phyloP scores from a whole-genome alignment of 1,140 invertebrate genomes.

The Papilio xuthus region DNA sequence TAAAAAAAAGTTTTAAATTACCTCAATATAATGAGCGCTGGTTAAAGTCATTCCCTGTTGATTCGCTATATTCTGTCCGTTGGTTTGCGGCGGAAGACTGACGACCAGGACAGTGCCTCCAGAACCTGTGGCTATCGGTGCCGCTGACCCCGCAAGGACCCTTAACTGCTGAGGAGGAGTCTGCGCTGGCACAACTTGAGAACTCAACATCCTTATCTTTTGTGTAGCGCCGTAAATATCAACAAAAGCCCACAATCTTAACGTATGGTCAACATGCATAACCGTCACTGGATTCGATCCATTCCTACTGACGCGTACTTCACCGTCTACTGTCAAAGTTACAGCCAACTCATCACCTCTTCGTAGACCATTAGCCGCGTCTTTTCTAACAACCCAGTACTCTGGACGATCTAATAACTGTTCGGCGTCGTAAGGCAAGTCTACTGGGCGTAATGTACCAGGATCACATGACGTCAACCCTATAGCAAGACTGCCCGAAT shows the following conservation, averaged over 20 bases:
- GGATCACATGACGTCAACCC: conserved; percentile 97
- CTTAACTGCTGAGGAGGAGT: conserved; percentile 65
- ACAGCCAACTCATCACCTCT: conserved; percentile 96
- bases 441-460: conserved; percentile 84
- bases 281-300: conserved; percentile 90
- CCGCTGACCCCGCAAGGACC: conserved; percentile 68
- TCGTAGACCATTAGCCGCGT: conserved; percentile 92
- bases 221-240: conserved; percentile 97
- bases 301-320: conserved; percentile 94
- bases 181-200: conserved; percentile 59
- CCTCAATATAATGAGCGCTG: conserved; percentile 76
- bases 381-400: conserved; percentile 98
- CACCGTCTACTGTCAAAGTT: conserved; percentile 90
- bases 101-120: conserved; percentile 90
- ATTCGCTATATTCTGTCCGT: conserved; percentile 61
- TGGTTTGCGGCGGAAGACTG: conserved; percentile 86
- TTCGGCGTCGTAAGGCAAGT: conserved; percentile 96
- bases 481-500: conserved; percentile 93
- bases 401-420: conserved; percentile 95
- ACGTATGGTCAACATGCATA: conserved; percentile 96
- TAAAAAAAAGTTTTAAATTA: conserved; percentile 34
- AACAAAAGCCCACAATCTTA: conserved; percentile 96
- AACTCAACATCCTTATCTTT: conserved; percentile 84
- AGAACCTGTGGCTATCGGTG: conserved; percentile 83
- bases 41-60: conserved; percentile 68